Conservation (phyloP, 2,888 invertebrate genomes). For the Pammene aurita region DNA sequence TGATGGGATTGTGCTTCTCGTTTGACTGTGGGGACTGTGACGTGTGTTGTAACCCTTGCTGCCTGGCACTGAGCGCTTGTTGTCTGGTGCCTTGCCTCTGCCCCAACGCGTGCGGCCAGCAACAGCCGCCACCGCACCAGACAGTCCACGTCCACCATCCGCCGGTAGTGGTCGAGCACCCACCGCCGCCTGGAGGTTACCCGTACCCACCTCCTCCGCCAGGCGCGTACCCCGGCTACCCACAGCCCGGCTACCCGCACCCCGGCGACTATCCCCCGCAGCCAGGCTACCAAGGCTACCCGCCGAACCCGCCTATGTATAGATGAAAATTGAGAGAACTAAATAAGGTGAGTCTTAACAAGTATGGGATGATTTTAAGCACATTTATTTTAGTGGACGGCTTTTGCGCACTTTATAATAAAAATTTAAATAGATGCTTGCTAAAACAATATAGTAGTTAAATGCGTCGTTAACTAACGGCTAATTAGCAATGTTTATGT, state of each 20-base stretch:
- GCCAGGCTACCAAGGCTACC: slow-evolving; percentile 53
- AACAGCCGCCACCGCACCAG: slow-evolving; percentile 66
- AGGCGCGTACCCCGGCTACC: slow-evolving; percentile 56
- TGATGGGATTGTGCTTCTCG: slow-evolving; percentile 76
- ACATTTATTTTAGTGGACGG: slow-evolving; percentile 56
- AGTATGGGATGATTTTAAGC: slow-evolving; percentile 42
- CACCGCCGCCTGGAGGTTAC: slow-evolving; percentile 47
- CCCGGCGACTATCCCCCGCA: slow-evolving; percentile 47
- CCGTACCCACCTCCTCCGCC: slow-evolving; percentile 56
- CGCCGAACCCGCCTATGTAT: slow-evolving; percentile 58
- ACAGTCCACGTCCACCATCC: slow-evolving; percentile 70
- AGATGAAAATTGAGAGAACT: slow-evolving; percentile 56
- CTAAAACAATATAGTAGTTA: no score
- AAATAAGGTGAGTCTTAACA: slow-evolving; percentile 48
- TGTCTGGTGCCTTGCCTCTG: slow-evolving; percentile 75
- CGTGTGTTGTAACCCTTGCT: slow-evolving; percentile 74
- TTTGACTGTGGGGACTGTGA: slow-evolving; percentile 75
- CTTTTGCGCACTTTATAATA: slow-evolving; percentile 36
- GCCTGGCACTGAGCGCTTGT: slow-evolving; percentile 73
- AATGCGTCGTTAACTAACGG: no score
- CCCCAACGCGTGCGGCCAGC: slow-evolving; percentile 76
- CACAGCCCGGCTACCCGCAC: slow-evolving; percentile 54
- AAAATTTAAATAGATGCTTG: neutral
- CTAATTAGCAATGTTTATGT: neutral
- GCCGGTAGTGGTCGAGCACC: slow-evolving; percentile 62